Conservation (phyloP, 2,113 vertebrate species). For the Urocitellus parryii region DNA sequence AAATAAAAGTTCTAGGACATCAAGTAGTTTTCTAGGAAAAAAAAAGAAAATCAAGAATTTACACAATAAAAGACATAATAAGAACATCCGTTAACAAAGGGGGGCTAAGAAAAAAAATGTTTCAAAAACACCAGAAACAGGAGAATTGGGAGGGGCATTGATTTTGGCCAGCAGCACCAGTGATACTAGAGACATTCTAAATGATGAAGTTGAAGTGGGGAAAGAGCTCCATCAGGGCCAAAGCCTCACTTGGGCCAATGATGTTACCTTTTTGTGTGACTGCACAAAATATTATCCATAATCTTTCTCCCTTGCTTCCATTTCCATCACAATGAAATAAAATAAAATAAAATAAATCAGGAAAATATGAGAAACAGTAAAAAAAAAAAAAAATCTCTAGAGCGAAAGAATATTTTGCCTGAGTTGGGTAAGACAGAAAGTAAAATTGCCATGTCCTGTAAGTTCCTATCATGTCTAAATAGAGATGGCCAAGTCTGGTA, state of each 20-base stretch:
- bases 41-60: neutral
- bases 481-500: neutral
- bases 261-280: neutral
- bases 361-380: neutral
- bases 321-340: neutral
- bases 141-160: neutral
- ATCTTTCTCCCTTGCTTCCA: neutral
- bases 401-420: neutral
- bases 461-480: neutral
- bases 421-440: neutral
- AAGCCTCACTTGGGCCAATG: neutral
- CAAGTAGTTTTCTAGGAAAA: neutral
- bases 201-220: neutral
- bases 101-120: neutral
- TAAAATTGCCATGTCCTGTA: neutral
- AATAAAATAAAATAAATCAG: neutral
- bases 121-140: neutral
- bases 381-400: neutral
- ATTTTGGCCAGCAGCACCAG: rapidly evolving
- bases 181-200: neutral
- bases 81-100: neutral
- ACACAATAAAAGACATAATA: neutral
- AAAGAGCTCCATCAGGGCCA: neutral
- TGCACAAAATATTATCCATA: neutral
- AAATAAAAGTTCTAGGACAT: neutral